Base-by-base conservation (phyloP, 1,140 invertebrate species). In the Drosophila trapezifrons region DNA sequence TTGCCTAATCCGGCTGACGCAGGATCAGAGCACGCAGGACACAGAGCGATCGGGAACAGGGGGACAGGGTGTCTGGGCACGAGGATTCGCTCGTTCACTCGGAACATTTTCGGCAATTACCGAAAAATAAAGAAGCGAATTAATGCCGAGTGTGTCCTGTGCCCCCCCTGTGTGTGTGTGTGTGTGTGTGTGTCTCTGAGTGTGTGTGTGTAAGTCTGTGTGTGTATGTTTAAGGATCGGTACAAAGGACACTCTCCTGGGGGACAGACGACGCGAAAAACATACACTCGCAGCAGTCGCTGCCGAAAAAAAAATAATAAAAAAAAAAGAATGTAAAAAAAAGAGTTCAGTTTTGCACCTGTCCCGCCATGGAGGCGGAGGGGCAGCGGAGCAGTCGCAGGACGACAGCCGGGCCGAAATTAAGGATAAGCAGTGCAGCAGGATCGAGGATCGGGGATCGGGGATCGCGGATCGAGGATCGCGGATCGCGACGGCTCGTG, bases 31-130 rank as follows among this genome's bases (percentile, higher is more conserved):
- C 81, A 87, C 76, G 69, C 73, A 71, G 57, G 27, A 29, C 25
- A 57, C 13, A 2, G 10, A 18, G 22, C 32, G 52, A 22, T 15
- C 17, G 18, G 42, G 20, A 71, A 49, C 63, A 43, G 55, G 37
- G 56, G 18, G 72, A 42, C 63, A 43, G 55, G 49, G 62, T 73
- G 67, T 70, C 40, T 55, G 67, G 60, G 55, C 56, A 64, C 55
- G 60, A 62, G 82, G 83, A 87, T 86, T 86, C 83, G 84, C 71
- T 87, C 84, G 67, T 80, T 82, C 82, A 67, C 13, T 78, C 43
- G 83, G 59, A 87, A 87, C 79, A 87, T 89, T 87, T 87, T 87
- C 84, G 84, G 83, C 84, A 87, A 87, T 87, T 87, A 87, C 84
- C 83, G 45, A 87, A 87, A 86, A 83, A 80, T 80, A 87, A 87